These are phyloP conservation scores for Erebia palarica DNA, from an alignment of 2,888 invertebrate genomes.

Conservation along the genomic window DNA sequence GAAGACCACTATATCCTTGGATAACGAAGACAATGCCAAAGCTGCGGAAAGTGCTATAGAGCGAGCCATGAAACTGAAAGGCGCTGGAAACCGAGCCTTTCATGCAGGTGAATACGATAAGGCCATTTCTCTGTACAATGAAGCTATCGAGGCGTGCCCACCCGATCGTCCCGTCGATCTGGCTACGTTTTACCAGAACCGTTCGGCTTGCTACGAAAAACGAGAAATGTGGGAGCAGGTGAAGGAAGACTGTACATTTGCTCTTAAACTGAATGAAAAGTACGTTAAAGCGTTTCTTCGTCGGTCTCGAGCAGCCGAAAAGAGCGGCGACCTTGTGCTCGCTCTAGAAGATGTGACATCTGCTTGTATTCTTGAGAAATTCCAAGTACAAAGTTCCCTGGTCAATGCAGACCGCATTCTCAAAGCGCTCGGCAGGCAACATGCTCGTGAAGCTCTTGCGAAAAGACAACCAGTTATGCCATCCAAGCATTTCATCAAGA, in stretches of 20 bases:
- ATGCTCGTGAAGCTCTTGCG: conserved; percentile 88
- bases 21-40: conserved; percentile 78
- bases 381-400: conserved; percentile 90
- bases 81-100: conserved; percentile 94
- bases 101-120: conserved; percentile 94
- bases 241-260: conserved; percentile 92
- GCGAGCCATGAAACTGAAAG: conserved; percentile 90
- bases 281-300: conserved; percentile 94
- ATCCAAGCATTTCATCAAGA: conserved; percentile 92
- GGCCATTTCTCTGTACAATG: conserved; percentile 94
- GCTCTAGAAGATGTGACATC: conserved; percentile 96
- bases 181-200: conserved; percentile 97
- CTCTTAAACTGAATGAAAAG: conserved; percentile 91
- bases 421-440: conserved; percentile 89
- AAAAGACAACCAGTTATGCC: conserved; percentile 89
- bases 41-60: conserved; percentile 84
- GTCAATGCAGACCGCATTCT: conserved; percentile 93
- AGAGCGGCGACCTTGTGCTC: conserved; percentile 88
- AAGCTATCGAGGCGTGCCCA: conserved; percentile 96
- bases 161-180: conserved; percentile 87
- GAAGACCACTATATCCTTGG: conserved; percentile 84
- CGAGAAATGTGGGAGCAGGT: conserved; percentile 92
- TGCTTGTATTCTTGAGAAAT: conserved; percentile 94
- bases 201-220: conserved; percentile 97
- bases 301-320: conserved; percentile 92